Evolutionary conservation across 2,888 invertebrate genomes (phyloP), one percentile per base, ranked within the genome.

Genomic region (Drosophila mettleri): DNA sequence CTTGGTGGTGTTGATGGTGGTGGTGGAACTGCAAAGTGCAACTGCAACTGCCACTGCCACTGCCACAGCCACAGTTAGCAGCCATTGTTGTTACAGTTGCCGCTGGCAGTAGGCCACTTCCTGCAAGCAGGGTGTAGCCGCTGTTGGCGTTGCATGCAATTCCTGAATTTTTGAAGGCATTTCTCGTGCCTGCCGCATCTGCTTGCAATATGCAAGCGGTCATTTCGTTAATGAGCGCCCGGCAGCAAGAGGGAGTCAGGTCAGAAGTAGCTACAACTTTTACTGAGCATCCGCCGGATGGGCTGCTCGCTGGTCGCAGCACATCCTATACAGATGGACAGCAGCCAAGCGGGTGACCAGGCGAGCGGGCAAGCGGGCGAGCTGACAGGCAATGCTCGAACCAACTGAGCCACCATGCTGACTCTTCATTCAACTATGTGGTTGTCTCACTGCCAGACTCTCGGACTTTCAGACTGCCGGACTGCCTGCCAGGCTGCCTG

Each of bases 151-250:
- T 78, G 74, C 74, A 72, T 85, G 83, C 74, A 74, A 76, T 79
- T 86, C 85, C 77, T 88, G 73, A 67, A 84, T 80, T 83, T 89
- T 89, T 88, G 70, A 86, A 86, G 80, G 78, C 80, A 80, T 72
- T 86, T 82, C 74, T 73, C 65, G 68, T 57, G 67, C 63, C 65
- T 67, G 74, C 48, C 10, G 41, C 46, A 46, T 34, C 67, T 57
- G 55, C 57, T 73, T 78, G 78, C 80, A 86, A 83, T 88, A 82
- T 86, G 86, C 82, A 89, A 85, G 81, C 78, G 90, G 90, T 87
- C 89, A 89, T 90, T 90, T 90, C 78, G 80, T 80, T 90, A 90
- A 90, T 90, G 90, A 91, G 90, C 78, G 78, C 74, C 65, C 68
- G 67, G 77, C 67, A 73, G 65, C 58, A 51, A 31, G 31, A 29